Base-by-base conservation (phyloP, 2,888 invertebrate genomes). In the Smittia aterrima region DNA sequence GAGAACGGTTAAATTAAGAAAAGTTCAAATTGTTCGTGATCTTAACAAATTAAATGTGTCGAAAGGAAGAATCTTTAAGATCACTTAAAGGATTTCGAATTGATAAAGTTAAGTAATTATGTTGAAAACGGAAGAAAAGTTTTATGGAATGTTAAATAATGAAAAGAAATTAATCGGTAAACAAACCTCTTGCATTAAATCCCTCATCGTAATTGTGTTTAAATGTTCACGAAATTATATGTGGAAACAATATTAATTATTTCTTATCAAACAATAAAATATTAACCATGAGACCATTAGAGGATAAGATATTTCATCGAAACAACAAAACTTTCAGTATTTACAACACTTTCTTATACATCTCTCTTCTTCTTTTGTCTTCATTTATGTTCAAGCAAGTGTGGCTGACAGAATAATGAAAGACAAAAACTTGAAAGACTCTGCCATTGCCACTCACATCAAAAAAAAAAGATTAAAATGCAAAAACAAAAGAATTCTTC, bases 111-210 rank as follows among this genome's bases (percentile, higher is more conserved):
- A 32, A 32, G 32, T 32, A 32, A 32, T 20, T 58, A 58, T n/a
- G 47, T 7, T 47, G 58, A 9, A 7, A 64, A 64, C 27, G 64
- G 20, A 25, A 27, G 25, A 64, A 64, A 64, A 64, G 13, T 25
- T 64, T 25, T 64, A 27, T 64, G 64, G 13, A 27, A 64, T 22
- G 13, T 64, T n/a, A 72, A 72, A 72, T 72, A 54, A 72, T 62
- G 72, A 70, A 22, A 54, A 24, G 11, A 47, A 72, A 62, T 22
- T 72, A 38, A 40, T n/a, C n/a, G n/a, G 53, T 18, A 72, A 72
- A 72, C 72, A 72, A 72, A 72, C 72, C 72, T 72, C 72, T 72
- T 72, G 70, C 53, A 70, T 72, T 62, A 62, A 72, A 72, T 72
- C 72, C 72, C 72, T 72, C 72, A 72, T 72, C 62, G 72, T 72